These are phyloP conservation scores for Andrena camellia DNA, from an alignment of 2,888 invertebrate species.

Conservation along the genomic window DNA sequence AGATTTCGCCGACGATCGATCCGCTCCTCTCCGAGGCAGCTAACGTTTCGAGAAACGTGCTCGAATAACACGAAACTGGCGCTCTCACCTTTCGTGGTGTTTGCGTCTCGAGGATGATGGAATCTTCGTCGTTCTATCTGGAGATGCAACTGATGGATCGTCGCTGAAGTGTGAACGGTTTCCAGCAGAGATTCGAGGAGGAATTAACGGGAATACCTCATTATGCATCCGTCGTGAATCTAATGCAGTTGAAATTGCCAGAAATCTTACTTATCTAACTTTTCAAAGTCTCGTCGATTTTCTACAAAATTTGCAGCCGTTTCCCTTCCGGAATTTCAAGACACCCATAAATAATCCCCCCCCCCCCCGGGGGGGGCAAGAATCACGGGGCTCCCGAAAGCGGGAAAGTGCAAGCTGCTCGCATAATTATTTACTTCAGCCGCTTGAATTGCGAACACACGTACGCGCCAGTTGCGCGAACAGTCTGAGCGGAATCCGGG, in stretches of 20 bases:
- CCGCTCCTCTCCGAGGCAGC: background rate
- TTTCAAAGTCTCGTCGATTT: too few relatives aligned
- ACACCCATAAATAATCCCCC: constrained; percentile 43
- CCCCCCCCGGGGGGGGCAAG: too few relatives aligned
- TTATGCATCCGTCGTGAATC: too few relatives aligned
- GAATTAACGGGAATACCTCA: too few relatives aligned
- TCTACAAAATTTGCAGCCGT: background rate
- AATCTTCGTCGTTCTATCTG: too few relatives aligned
- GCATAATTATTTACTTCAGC: constrained; percentile 34
- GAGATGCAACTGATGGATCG: too few relatives aligned
- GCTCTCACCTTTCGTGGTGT: background rate
- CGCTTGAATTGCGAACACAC: constrained; percentile 5
- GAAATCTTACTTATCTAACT: too few relatives aligned
- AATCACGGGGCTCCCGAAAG: constrained; percentile 34
- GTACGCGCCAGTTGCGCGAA: background rate
- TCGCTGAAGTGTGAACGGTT: background rate
- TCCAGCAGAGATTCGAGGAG: background rate
- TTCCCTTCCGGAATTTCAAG: constrained; percentile 55
- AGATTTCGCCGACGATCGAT: constrained; percentile 26
- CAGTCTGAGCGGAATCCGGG: constrained; percentile 1
- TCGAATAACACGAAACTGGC: background rate
- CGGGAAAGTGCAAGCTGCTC: constrained; percentile 31
- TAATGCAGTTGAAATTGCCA: too few relatives aligned
- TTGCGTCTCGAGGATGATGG: background rate
- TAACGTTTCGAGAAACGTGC: background rate